Conservation (phyloP, 2,888 invertebrate species). For the Philereme vetulata region DNA sequence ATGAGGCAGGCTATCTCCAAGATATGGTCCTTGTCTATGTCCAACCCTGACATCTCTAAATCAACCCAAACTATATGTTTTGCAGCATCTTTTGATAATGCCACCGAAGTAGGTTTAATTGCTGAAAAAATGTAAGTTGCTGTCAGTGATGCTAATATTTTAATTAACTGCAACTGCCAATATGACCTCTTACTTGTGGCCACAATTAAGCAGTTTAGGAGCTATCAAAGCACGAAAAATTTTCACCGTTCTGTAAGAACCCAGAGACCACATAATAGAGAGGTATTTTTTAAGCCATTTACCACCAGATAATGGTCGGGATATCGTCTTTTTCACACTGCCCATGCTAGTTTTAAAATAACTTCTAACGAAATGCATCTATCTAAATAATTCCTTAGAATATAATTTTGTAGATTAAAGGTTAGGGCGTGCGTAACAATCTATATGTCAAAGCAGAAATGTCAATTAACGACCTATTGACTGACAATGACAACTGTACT, state of each 20-base stretch:
- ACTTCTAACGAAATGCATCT: slow-evolving; percentile 22
- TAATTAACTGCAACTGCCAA: no score
- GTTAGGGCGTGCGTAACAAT: no score
- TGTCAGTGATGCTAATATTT: no score
- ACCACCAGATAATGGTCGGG: slow-evolving; percentile 18
- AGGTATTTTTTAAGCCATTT: background rate
- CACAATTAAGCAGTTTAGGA: no score
- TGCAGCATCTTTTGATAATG: slow-evolving; percentile 43
- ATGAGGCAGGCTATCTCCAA: slow-evolving; percentile 95
- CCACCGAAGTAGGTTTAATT: slow-evolving; percentile 1
- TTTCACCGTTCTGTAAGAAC: no score
- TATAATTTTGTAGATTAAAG: no score
- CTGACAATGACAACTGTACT: no score
- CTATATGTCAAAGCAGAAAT: no score
- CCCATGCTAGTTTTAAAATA: slow-evolving; percentile 1
- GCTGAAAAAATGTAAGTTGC: slow-evolving; percentile 7
- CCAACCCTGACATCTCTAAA: slow-evolving; percentile 95
- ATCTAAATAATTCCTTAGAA: background rate
- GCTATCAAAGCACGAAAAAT: no score
- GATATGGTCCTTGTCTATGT: slow-evolving; percentile 89
- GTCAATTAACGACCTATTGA: no score
- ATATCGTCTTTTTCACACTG: slow-evolving; percentile 8
- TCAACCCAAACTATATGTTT: slow-evolving; percentile 89
- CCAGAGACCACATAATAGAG: no score
- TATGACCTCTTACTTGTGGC: no score